Evolutionary conservation across 2,888 invertebrate species (phyloP).

Genomic region (Chloroclysta siterata): DNA sequence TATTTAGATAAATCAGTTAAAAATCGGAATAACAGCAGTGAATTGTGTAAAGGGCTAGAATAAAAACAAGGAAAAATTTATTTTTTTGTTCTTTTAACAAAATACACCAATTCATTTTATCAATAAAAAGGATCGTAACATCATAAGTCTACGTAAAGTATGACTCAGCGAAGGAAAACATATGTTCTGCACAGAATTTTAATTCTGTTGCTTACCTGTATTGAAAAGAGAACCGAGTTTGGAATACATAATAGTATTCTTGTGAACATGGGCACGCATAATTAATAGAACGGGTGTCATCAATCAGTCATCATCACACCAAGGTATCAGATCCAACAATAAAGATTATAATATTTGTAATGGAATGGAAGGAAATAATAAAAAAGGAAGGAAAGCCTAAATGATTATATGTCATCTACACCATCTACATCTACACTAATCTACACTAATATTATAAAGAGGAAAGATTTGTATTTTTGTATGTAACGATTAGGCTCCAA

Average conservation of each 20-base stretch:
- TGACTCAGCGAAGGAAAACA: conserved; percentile 66
- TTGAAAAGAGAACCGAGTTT: conserved; percentile 55
- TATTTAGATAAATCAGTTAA: too few species aligned
- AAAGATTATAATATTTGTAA: not conserved
- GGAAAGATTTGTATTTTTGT: too few species aligned
- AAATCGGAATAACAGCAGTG: too few species aligned
- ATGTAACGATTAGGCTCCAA: too few species aligned
- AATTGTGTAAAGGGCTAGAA: too few species aligned
- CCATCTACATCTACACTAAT: too few species aligned
- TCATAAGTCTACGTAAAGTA: conserved; percentile 10
- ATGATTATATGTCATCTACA: too few species aligned
- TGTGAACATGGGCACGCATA: conserved; percentile 27
- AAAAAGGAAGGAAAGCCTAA: not conserved
- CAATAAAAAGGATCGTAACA: not conserved
- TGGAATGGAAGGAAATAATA: not conserved
- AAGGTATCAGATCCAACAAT: not conserved
- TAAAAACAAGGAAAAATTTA: too few species aligned
- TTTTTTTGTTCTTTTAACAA: too few species aligned
- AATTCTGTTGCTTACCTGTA: conserved; percentile 42
- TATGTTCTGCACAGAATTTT: conserved; percentile 56
- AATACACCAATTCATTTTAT: not conserved
- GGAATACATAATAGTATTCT: conserved; percentile 55
- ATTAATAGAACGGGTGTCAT: not conserved
- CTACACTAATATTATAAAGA: too few species aligned
- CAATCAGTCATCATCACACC: not conserved